Percentiles rank a stretch among this genome's conserved stretches.
phyloP scores from a whole-genome alignment of 1,140 invertebrate genomes.

The Chrysopa pallens region DNA sequence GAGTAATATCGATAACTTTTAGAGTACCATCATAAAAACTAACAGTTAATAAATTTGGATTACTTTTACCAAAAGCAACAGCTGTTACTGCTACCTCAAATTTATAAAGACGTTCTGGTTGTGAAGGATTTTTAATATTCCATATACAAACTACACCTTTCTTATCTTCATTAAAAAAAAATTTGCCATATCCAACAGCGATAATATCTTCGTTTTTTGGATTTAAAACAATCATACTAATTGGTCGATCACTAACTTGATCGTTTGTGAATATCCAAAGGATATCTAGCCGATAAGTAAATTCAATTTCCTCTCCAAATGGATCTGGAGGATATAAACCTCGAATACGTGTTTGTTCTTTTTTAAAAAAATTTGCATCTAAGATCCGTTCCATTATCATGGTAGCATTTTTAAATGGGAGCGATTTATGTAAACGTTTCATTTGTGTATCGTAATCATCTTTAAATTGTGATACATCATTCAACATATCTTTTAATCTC shows the following conservation, averaged over 20 bases:
- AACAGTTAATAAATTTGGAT: slow-evolving; percentile 54
- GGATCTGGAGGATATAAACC: slow-evolving; percentile 37
- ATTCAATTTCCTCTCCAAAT: slow-evolving; percentile 34
- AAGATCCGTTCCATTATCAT: slow-evolving; percentile 46
- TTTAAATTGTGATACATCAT: slow-evolving; percentile 7
- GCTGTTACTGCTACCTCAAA: slow-evolving; percentile 52
- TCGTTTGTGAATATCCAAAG: slow-evolving; percentile 40
- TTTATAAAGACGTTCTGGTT: slow-evolving; percentile 52
- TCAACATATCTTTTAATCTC: slow-evolving; percentile 17
- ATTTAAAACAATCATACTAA: slow-evolving; percentile 42
- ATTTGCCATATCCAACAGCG: slow-evolving; percentile 52
- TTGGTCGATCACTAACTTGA: slow-evolving; percentile 21
- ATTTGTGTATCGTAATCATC: slow-evolving; percentile 16
- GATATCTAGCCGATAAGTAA: slow-evolving; percentile 38
- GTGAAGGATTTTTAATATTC: slow-evolving; percentile 71
- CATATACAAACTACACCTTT: slow-evolving; percentile 57
- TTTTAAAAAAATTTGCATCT: slow-evolving; percentile 40
- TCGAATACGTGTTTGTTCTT: slow-evolving; percentile 42
- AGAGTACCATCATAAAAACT: slow-evolving; percentile 66
- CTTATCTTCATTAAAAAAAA: slow-evolving; percentile 25
- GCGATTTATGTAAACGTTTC: slow-evolving; percentile 18
- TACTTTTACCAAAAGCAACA: slow-evolving; percentile 47
- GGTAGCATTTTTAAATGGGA: slow-evolving; percentile 35
- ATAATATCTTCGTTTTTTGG: slow-evolving; percentile 40
- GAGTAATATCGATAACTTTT: slow-evolving; percentile 48